phyloP scores from a whole-genome alignment of 2,888 invertebrate species.

The Thera britannica region DNA sequence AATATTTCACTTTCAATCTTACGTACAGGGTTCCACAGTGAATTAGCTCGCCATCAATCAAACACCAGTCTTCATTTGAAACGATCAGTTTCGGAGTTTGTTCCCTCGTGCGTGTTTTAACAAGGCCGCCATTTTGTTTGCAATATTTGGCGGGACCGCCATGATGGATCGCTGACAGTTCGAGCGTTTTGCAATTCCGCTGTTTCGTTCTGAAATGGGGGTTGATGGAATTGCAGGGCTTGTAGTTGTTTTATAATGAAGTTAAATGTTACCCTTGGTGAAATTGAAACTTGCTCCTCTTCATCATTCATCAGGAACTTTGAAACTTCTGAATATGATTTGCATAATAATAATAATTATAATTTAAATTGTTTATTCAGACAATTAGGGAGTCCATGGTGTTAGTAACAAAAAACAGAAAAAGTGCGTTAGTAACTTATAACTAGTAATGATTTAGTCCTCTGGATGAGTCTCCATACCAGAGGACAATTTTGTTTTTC shows the following conservation, averaged over 20 bases:
- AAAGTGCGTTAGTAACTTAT: too few species aligned
- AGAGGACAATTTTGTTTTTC: too few species aligned
- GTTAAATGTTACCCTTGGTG: slow-evolving; percentile 7
- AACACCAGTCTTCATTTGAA: slow-evolving; percentile 29
- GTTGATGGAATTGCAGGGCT: slow-evolving; percentile 37
- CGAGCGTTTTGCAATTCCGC: slow-evolving; percentile 49
- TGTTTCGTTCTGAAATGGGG: slow-evolving; percentile 46
- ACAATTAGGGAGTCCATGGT: too few species aligned
- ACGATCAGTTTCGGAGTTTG: slow-evolving; percentile 30
- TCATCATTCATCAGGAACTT: slow-evolving; percentile 37
- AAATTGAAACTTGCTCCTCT: slow-evolving; percentile 27
- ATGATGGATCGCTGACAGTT: slow-evolving; percentile 62
- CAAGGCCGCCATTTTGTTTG: slow-evolving; percentile 52
- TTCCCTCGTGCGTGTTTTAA: slow-evolving; percentile 33
- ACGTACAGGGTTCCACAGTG: slow-evolving; percentile 1
- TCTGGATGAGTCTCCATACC: too few species aligned
- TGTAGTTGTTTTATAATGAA: slow-evolving; percentile 18
- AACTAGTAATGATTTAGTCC: too few species aligned
- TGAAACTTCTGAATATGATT: neutral
- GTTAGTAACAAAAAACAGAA: too few species aligned
- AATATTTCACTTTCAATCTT: neutral
- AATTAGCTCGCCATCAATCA: slow-evolving; percentile 31
- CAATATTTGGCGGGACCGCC: slow-evolving; percentile 56
- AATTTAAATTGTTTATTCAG: too few species aligned
- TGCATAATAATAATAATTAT: too few species aligned